A percentile compares a stretch with the other conserved stretches of the same genome.
These are phyloP conservation scores for Hyles vespertilio DNA, from an alignment of 1,140 invertebrate species.

Conservation along the genomic window DNA sequence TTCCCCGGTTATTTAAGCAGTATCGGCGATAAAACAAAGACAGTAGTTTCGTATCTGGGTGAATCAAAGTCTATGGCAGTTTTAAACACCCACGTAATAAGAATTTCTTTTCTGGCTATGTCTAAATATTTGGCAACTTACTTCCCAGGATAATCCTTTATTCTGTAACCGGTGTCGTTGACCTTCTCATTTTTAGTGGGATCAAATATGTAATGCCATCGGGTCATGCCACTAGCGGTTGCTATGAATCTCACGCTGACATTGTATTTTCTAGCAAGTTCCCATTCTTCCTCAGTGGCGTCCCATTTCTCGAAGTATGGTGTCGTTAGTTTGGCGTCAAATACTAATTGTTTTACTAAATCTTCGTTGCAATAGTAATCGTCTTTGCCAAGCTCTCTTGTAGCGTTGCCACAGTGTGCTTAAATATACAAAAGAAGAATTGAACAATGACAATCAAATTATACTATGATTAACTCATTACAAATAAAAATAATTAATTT, in stretches of 20 bases:
- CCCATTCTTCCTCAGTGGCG: constrained; percentile 69
- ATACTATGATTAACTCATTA: constrained; percentile 1
- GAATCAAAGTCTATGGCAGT: no score
- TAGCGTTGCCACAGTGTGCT: constrained; percentile 80
- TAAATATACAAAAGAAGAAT: constrained; percentile 24
- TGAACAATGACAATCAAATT: neutral
- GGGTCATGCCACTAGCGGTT: constrained; percentile 90
- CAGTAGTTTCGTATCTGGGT: no score
- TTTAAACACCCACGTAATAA: no score
- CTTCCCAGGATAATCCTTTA: constrained; percentile 46
- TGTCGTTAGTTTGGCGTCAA: constrained; percentile 90
- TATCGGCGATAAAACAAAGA: no score
- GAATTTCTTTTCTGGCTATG: no score
- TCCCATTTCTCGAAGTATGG: constrained; percentile 80
- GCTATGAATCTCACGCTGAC: constrained; percentile 87
- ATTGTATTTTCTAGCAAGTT: constrained; percentile 80
- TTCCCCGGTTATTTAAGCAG: no score
- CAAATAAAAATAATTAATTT: no score
- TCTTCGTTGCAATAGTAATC: constrained; percentile 91
- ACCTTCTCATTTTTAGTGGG: constrained; percentile 68
- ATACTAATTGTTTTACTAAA: constrained; percentile 88
- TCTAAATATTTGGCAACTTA: constrained; percentile 22
- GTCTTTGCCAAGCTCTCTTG: constrained; percentile 76
- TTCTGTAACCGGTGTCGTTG: constrained; percentile 39
- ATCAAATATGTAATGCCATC: constrained; percentile 86